Conservation (phyloP, 2,888 invertebrate genomes). For the Caenorhabditis sulstoni region DNA sequence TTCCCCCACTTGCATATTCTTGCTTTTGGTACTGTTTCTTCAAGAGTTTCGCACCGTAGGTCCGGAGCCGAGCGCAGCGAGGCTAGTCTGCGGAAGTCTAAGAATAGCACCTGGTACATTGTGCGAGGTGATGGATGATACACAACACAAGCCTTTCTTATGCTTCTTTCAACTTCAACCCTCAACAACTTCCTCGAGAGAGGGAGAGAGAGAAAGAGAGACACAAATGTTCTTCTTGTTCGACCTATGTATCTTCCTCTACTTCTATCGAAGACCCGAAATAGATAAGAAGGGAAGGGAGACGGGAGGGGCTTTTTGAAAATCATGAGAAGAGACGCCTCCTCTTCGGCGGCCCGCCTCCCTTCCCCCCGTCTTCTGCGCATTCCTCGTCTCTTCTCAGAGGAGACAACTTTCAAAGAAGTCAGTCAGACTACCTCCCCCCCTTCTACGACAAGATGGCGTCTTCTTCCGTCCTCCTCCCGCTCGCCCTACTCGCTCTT, state of each 20-base stretch:
- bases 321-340: constrained; percentile 30
- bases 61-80: no score
- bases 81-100: constrained; percentile 17
- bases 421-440: constrained; percentile 12
- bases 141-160: no score
- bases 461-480: constrained; percentile 2
- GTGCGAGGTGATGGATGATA: constrained; percentile 10
- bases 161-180: no score
- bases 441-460: constrained; percentile 20
- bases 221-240: constrained; percentile 9
- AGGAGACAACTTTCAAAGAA: constrained; percentile 42
- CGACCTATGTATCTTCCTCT: neutral
- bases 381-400: constrained; percentile 21
- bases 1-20: no score
- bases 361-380: constrained; percentile 17
- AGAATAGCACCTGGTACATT: constrained; percentile 30
- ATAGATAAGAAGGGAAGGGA: constrained; percentile 3
- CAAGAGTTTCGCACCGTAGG: no score
- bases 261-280: neutral
- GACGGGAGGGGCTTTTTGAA: constrained; percentile 32
- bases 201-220: no score
- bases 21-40: no score
- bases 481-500: neutral
- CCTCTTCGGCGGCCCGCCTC: constrained; percentile 21
- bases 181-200: neutral